These are phyloP conservation scores for Pampusana beccarii DNA, from an alignment of 2,113 vertebrate genomes.

Conservation along the genomic window DNA sequence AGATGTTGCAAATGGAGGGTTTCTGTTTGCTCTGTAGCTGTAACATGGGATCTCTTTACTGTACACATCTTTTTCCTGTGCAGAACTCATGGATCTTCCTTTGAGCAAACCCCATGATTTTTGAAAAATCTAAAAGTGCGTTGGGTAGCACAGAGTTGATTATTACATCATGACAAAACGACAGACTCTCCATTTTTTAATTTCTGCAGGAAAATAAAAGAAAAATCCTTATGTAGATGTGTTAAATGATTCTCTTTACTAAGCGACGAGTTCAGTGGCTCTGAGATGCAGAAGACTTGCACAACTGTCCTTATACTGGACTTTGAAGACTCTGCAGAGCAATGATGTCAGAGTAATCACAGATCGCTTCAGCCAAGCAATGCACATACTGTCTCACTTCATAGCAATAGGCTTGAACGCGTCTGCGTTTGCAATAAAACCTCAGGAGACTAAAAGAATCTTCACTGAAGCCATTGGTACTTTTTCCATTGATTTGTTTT, in stretches of 20 bases:
- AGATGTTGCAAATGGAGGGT: not conserved
- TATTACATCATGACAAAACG: not conserved
- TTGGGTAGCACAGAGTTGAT: not conserved
- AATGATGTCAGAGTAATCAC: not conserved
- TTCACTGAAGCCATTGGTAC: not conserved
- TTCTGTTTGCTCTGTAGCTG: not conserved
- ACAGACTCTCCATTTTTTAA: not conserved
- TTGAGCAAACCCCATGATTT: not conserved
- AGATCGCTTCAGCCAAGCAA: not conserved
- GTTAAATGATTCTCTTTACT: not conserved
- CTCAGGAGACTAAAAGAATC: not conserved
- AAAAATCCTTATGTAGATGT: not conserved
- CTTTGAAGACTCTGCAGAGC: not conserved
- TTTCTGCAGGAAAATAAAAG: not conserved
- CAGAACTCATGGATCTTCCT: not conserved
- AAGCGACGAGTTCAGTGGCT: not conserved
- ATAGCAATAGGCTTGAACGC: not conserved
- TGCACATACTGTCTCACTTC: not conserved
- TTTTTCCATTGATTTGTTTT: not conserved
- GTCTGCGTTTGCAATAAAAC: not conserved
- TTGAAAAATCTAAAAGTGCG: not conserved
- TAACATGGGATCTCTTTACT: not conserved
- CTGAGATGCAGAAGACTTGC: not conserved
- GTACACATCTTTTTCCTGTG: not conserved
- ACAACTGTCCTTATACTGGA: accelerated